phyloP scores from a whole-genome alignment of 2,113 vertebrate genomes.

The Clupea harengus region DNA sequence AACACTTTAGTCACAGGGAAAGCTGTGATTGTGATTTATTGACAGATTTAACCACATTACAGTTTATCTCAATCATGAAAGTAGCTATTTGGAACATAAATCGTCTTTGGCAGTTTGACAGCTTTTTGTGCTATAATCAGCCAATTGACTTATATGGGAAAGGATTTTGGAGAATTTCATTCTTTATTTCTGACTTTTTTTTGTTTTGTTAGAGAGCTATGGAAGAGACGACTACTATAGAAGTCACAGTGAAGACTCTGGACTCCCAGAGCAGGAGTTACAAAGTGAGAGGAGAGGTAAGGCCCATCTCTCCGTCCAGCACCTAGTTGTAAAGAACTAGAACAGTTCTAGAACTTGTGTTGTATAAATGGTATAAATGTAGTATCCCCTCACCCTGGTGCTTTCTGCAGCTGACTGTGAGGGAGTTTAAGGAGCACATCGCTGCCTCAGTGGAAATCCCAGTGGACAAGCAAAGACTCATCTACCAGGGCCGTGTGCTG shows the following conservation, averaged over 20 bases:
- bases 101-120: no score
- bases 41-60: no score
- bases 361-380: background rate
- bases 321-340: background rate
- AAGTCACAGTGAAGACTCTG: slow-evolving; percentile 88
- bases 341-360: background rate
- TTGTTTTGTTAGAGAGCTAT: slow-evolving; percentile 51
- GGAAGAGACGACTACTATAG: slow-evolving; percentile 78
- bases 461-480: slow-evolving; percentile 87
- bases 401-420: slow-evolving; percentile 79
- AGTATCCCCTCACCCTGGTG: background rate
- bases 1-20: no score
- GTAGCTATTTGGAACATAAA: no score
- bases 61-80: no score
- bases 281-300: slow-evolving; percentile 83
- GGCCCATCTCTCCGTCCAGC: background rate
- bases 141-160: background rate
- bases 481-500: slow-evolving; percentile 88
- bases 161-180: background rate
- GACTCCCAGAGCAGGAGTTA: slow-evolving; percentile 90
- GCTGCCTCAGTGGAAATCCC: slow-evolving; percentile 84
- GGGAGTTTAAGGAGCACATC: slow-evolving; percentile 90
- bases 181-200: background rate
- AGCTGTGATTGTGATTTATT: no score
- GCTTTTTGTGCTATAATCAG: no score